A percentile compares a stretch with the other conserved stretches of the same genome.
Evolutionary conservation across 2,113 vertebrate species (phyloP).

Genomic region (Clarias gariepinus): DNA sequence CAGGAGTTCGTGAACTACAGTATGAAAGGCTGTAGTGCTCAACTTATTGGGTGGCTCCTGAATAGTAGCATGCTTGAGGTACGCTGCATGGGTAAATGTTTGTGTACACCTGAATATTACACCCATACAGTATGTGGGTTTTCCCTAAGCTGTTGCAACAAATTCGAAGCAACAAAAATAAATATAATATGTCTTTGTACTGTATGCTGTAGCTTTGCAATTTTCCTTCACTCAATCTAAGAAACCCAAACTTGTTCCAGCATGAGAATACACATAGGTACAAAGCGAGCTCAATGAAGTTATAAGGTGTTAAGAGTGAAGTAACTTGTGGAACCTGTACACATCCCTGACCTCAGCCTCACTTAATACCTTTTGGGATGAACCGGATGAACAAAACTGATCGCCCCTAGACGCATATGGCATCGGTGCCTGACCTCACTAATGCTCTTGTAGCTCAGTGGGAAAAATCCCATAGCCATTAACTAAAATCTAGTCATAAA

Average conservation of each 20-base stretch:
- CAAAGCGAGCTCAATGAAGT: background rate
- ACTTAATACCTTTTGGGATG: background rate
- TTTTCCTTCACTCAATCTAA: background rate
- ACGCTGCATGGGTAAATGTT: background rate
- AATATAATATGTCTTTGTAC: background rate
- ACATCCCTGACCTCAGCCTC: background rate
- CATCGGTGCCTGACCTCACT: background rate
- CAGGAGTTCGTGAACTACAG: background rate
- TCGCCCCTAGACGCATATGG: too few relatives aligned
- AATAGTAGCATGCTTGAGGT: background rate
- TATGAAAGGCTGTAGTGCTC: background rate
- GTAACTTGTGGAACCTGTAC: background rate
- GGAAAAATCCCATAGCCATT: background rate
- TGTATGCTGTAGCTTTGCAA: background rate
- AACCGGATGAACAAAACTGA: background rate
- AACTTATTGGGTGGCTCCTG: background rate
- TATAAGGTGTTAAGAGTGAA: background rate
- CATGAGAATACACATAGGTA: background rate
- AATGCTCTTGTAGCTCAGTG: background rate
- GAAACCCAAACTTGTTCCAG: background rate
- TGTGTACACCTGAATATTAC: background rate
- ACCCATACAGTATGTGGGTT: background rate
- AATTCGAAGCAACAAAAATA: background rate
- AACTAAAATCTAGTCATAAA: background rate
- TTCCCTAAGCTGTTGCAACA: background rate